Evolutionary conservation across 2,797 vertebrate species (phyloP).

Genomic region (Monodelphis domestica): DNA sequence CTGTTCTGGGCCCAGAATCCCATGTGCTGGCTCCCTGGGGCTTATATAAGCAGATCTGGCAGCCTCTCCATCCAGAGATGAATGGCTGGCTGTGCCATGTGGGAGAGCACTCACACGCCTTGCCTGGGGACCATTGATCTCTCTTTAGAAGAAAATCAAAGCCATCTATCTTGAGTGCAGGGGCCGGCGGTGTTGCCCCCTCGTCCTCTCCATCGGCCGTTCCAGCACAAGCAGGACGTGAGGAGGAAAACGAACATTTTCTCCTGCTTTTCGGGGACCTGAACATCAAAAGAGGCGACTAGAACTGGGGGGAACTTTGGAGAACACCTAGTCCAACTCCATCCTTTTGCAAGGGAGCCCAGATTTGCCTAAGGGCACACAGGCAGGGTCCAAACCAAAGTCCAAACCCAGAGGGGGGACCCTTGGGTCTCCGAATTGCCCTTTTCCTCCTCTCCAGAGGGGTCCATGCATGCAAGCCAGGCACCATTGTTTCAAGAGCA

Average conservation of each 20-base stretch:
- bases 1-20: constrained; percentile 47
- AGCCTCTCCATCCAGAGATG: not conserved
- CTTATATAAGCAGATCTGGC: constrained; percentile 61
- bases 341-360: not conserved
- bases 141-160: constrained; percentile 13
- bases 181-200: not conserved
- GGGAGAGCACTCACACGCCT: not conserved
- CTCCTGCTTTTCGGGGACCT: constrained; percentile 18
- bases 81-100: not conserved
- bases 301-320: not conserved
- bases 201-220: not conserved
- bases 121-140: constrained; percentile 22
- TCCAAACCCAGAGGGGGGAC: too few species aligned
- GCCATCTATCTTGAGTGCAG: constrained; percentile 17
- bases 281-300: not conserved
- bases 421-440: not conserved
- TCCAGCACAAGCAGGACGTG: not conserved
- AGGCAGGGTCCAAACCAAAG: not conserved
- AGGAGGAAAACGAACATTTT: constrained; percentile 9
- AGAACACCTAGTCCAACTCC: not conserved
- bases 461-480: not conserved
- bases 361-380: not conserved
- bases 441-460: not conserved
- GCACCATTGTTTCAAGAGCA: not conserved
- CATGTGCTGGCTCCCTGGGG: constrained; percentile 1